Base-by-base conservation (phyloP, 2,888 invertebrate species). In the Orthosia gothica region DNA sequence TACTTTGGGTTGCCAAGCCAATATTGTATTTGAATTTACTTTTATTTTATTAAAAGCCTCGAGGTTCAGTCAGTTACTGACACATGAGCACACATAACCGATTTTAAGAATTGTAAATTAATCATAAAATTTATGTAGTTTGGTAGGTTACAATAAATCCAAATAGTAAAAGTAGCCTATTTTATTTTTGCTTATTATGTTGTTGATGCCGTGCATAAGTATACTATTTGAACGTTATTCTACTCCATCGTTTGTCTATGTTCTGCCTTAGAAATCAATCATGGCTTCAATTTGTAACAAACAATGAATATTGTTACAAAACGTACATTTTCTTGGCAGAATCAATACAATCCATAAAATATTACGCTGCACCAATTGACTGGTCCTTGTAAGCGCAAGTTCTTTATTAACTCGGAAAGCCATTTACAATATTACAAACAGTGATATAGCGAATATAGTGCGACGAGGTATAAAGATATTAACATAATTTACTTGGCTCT, bases 401-500 rank as follows among this genome's bases (percentile, higher is more conserved):
- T 58, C 59, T 82, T 65, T 82, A 82, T 71, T 49, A 40, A 67
- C 55, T 70, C 1, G 45, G 4, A 61, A 70, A 70, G 47, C 67
- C 26, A 66, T 80, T 80, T 65, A 68, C 26, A 49, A 16, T 65
- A 78, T 32, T 71, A 64, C 18, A 32, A 50, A 13, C 50, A 54
- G 3, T 54, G 20, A 68, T 77, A 76, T n/a, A 66, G 65, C 26
- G 32, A 81, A 63, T 70, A 65, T 40, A 81, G n/a, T 57, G 50
- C 47, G 3, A 59, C n/a, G 47, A 49, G 50, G 64, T 52, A 81
- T 79, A 69, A 68, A 81, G 54, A 69, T 73, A 81, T 81, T 82
- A 52, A 52, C 73, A 83, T 82, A 70, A 67, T 74, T 79, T 79
- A 58, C 70, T 83, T 68, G 68, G 61, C 26, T 18, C 64, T 74